phyloP scores from a whole-genome alignment of 1,140 invertebrate genomes.

The Oedothorax gibbosus region DNA sequence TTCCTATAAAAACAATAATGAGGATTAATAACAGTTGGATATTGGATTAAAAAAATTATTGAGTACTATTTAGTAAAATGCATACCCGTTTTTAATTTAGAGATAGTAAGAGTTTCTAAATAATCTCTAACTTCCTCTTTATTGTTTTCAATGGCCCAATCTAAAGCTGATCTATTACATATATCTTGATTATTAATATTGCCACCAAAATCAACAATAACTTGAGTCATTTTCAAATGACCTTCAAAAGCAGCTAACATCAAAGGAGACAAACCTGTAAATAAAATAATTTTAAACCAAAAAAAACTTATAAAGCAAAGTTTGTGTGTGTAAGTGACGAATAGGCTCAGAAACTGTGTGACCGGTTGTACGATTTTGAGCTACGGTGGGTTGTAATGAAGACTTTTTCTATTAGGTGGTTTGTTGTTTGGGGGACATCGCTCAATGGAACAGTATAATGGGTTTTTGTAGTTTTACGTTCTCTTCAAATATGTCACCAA shows the following conservation, averaged over 20 bases:
- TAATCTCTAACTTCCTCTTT: conserved; percentile 66
- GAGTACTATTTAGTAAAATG: background rate
- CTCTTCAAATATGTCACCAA: no score
- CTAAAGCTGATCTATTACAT: conserved; percentile 68
- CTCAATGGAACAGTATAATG: no score
- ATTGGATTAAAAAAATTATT: no score
- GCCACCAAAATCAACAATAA: conserved; percentile 49
- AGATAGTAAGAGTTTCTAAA: background rate
- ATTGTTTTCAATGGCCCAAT: conserved; percentile 66
- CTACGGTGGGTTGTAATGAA: no score
- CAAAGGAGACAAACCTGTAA: conserved; percentile 56
- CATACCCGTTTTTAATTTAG: conserved; percentile 2
- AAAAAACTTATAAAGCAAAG: no score
- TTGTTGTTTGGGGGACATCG: no score
- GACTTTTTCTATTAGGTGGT: no score
- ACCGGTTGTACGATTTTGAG: no score
- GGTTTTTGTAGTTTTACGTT: no score
- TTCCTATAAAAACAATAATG: background rate
- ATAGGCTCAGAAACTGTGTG: no score
- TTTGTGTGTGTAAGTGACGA: no score
- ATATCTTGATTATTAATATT: conserved; percentile 64
- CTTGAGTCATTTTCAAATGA: conserved; percentile 12
- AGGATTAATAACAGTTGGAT: background rate
- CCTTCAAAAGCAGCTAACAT: conserved; percentile 52
- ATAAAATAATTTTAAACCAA: background rate